phyloP scores from a whole-genome alignment of 1,140 invertebrate genomes.

The Brachionus plicatilis region DNA sequence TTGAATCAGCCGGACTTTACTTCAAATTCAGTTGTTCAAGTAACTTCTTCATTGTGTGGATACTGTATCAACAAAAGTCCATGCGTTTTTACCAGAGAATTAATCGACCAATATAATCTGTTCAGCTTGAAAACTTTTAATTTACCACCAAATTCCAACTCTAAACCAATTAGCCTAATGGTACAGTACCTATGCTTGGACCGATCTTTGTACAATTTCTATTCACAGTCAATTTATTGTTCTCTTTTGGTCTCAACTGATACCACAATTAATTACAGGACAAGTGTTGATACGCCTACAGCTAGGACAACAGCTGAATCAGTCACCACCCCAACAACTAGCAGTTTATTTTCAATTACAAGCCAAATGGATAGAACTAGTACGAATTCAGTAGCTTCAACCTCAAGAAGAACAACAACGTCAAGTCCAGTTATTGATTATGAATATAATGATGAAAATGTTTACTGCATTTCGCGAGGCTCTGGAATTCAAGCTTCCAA shows the following conservation, averaged over 20 bases:
- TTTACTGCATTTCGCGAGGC: background rate
- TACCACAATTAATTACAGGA: background rate
- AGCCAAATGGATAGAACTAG: background rate
- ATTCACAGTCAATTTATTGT: background rate
- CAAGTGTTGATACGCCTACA: background rate
- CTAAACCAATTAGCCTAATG: background rate
- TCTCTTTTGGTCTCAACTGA: background rate
- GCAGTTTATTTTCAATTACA: background rate
- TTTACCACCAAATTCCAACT: background rate
- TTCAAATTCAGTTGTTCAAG: background rate
- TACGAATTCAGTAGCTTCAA: background rate
- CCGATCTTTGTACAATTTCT: background rate
- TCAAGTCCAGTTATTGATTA: background rate
- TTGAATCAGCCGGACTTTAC: background rate
- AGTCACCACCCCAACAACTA: background rate
- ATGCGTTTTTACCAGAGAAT: background rate
- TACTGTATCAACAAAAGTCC: slow-evolving; percentile 4
- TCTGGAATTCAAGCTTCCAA: background rate
- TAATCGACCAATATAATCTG: background rate
- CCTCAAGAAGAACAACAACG: background rate
- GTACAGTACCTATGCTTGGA: slow-evolving; percentile 15
- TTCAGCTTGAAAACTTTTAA: background rate
- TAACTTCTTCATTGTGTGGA: background rate
- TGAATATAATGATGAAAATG: background rate
- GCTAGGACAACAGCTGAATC: background rate